Percentiles rank a stretch among this genome's conserved stretches.
phyloP scores from a whole-genome alignment of 1,140 invertebrate species.

The Lucilia sericata region DNA sequence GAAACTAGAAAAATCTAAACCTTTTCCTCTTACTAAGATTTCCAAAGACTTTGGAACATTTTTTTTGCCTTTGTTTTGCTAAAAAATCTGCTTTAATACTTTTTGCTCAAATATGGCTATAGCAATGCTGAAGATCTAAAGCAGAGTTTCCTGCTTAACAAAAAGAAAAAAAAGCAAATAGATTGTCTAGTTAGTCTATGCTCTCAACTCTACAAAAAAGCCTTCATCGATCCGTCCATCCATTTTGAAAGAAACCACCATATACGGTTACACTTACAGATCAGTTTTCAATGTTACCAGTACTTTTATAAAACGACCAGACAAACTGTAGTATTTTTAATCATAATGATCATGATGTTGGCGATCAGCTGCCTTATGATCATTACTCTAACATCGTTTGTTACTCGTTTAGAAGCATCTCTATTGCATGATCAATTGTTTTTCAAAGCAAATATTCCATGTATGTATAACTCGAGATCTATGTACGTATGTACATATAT shows the following conservation, averaged over 20 bases:
- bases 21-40: not conserved
- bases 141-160: constrained; percentile 33
- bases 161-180: too few relatives aligned
- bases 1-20: not conserved
- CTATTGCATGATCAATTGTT: constrained; percentile 14
- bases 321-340: not conserved
- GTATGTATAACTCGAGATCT: not conserved
- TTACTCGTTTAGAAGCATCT: not conserved
- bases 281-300: constrained; percentile 35
- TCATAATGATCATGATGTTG: not conserved
- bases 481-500: too few relatives aligned
- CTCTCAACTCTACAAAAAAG: not conserved
- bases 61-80: not conserved
- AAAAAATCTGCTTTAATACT: not conserved
- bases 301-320: not conserved
- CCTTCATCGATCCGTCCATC: not conserved
- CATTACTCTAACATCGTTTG: not conserved
- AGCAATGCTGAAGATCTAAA: too few relatives aligned
- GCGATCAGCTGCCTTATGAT: not conserved
- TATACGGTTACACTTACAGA: constrained; percentile 38
- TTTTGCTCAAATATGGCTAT: constrained; percentile 32
- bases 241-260: constrained; percentile 9
- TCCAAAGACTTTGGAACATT: not conserved
- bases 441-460: not conserved
- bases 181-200: not conserved